A percentile compares a stretch with the other conserved stretches of the same genome.
These are phyloP conservation scores for Parotia lawesii DNA, from an alignment of 2,113 vertebrate genomes.

Conservation along the genomic window DNA sequence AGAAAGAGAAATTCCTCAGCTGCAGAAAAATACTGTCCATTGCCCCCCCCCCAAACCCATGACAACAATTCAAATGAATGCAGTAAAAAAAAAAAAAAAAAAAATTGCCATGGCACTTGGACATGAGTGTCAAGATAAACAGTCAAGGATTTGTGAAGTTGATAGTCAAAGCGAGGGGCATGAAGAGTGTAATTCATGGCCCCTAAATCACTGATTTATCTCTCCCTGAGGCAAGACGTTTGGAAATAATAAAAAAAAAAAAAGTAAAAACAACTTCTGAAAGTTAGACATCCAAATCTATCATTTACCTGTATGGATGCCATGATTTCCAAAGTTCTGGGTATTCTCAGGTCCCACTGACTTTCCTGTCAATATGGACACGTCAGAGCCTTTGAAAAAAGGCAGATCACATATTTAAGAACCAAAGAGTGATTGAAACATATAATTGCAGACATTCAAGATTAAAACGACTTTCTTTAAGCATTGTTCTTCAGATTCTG, in stretches of 20 bases:
- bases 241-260: neutral
- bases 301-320: neutral
- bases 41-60: neutral
- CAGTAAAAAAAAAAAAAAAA: neutral
- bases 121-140: neutral
- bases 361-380: neutral
- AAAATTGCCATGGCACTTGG: neutral
- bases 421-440: neutral
- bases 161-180: neutral
- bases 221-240: neutral
- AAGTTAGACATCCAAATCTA: neutral
- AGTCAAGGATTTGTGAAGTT: neutral
- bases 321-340: neutral
- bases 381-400: neutral
- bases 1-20: neutral
- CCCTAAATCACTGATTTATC: neutral
- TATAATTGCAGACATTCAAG: neutral
- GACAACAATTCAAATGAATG: neutral
- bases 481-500: neutral
- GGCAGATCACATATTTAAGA: neutral
- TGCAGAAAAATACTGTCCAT: neutral
- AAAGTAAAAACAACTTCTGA: neutral
- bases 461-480: neutral
- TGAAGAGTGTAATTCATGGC: neutral
- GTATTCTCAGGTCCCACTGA: neutral